Percentiles rank a stretch among this genome's conserved stretches.
These are phyloP conservation scores for Eumaeus atala DNA, from an alignment of 1,140 invertebrate genomes.

Conservation along the genomic window DNA sequence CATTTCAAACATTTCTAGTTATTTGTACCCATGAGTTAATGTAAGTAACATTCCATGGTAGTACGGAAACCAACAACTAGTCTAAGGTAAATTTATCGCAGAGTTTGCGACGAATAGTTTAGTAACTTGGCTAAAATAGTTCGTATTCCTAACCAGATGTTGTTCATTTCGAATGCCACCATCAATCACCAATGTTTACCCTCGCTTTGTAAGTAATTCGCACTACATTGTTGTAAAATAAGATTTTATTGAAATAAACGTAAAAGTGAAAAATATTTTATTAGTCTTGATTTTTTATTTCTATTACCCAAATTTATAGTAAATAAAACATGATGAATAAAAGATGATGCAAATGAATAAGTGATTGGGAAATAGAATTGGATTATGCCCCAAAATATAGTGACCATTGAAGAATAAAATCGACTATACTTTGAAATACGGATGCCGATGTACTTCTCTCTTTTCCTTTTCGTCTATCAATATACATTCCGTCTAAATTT, in stretches of 20 bases:
- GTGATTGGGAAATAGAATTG: no score
- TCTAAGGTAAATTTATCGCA: constrained; percentile 50
- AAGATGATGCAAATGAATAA: no score
- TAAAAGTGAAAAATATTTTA: constrained; percentile 10
- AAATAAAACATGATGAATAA: no score
- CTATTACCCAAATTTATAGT: background rate
- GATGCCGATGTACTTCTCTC: no score
- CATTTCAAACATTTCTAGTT: constrained; percentile 47
- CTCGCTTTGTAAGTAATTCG: constrained; percentile 47
- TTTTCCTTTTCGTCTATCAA: no score
- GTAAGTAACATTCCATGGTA: constrained; percentile 57
- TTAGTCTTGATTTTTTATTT: background rate
- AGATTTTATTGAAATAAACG: constrained; percentile 1
- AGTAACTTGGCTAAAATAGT: background rate
- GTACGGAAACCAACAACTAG: constrained; percentile 53
- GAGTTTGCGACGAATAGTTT: constrained; percentile 21
- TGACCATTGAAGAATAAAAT: no score
- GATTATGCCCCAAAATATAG: no score
- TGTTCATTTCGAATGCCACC: background rate
- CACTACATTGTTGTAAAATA: background rate
- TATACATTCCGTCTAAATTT: no score
- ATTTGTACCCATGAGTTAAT: constrained; percentile 46
- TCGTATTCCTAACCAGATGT: background rate
- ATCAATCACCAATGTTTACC: constrained; percentile 39
- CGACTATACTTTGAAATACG: no score